Evolutionary conservation across 2,113 vertebrate species (phyloP).

Genomic region (Microcebus griseorufus): DNA sequence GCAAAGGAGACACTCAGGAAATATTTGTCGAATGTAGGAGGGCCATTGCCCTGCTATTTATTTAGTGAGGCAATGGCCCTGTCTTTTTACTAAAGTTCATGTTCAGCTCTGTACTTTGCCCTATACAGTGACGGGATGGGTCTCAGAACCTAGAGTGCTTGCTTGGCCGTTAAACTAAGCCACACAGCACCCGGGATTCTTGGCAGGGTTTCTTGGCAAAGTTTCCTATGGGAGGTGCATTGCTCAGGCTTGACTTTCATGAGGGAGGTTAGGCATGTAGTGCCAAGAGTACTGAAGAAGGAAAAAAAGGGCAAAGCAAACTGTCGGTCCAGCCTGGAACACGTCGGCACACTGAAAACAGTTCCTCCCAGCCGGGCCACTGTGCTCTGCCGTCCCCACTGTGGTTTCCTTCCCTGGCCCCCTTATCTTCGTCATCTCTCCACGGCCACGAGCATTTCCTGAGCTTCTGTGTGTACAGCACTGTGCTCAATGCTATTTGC

Average conservation of each 20-base stretch:
- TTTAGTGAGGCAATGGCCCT: not conserved
- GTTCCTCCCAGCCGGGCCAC: not conserved
- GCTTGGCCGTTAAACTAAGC: not conserved
- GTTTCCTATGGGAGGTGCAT: conserved; percentile 48
- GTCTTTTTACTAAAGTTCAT: conserved; percentile 22
- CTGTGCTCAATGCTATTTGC: not conserved
- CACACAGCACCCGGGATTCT: conserved; percentile 31
- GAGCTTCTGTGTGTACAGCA: not conserved
- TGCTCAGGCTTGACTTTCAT: conserved; percentile 51
- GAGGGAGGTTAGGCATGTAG: not conserved
- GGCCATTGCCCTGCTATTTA: not conserved
- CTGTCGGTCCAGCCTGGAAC: conserved; percentile 49
- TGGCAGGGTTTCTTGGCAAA: conserved; percentile 70
- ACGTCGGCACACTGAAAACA: not conserved
- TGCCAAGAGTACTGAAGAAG: conserved; percentile 55
- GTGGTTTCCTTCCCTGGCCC: conserved; percentile 56
- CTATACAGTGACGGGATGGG: not conserved
- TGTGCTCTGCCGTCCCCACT: not conserved
- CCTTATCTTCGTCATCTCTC: conserved; percentile 51
- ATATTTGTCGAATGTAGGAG: not conserved
- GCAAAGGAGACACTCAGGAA: not conserved
- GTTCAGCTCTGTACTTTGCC: not conserved
- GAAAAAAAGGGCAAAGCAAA: conserved; percentile 38
- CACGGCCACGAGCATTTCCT: conserved; percentile 57
- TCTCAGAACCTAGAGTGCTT: not conserved